Evolutionary conservation across 2,113 vertebrate species (phyloP).

Genomic region (Penelope pileata): DNA sequence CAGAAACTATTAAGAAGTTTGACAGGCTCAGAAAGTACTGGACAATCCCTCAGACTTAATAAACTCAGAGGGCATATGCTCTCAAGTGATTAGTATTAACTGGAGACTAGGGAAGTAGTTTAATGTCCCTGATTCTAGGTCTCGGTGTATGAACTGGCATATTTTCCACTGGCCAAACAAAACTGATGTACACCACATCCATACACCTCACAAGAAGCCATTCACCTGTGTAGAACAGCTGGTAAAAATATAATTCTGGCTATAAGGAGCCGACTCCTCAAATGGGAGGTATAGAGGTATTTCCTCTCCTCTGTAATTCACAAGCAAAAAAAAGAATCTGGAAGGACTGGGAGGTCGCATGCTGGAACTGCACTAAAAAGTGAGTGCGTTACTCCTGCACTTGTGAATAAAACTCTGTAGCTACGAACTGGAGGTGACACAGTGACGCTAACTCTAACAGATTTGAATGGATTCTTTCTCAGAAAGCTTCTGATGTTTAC

Average conservation of each 20-base stretch:
- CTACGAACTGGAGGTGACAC: neutral
- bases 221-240: neutral
- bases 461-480: neutral
- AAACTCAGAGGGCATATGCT: neutral
- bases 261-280: neutral
- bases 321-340: neutral
- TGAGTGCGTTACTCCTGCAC: neutral
- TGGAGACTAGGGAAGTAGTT: neutral
- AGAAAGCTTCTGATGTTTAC: neutral
- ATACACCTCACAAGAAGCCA: neutral
- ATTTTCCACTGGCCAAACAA: neutral
- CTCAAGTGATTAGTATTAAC: neutral
- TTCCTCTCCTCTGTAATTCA: neutral
- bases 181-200: neutral
- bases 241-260: neutral
- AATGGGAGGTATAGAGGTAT: accelerated
- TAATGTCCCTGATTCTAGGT: neutral
- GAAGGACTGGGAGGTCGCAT: neutral
- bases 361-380: neutral
- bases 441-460: neutral
- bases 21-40: neutral
- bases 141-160: neutral
- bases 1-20: neutral
- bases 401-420: neutral
- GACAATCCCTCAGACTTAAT: neutral